Evolutionary conservation across 2,888 invertebrate species (phyloP), one percentile per base, ranked within the genome.

Genomic region (Lepidochitona cinerea): DNA sequence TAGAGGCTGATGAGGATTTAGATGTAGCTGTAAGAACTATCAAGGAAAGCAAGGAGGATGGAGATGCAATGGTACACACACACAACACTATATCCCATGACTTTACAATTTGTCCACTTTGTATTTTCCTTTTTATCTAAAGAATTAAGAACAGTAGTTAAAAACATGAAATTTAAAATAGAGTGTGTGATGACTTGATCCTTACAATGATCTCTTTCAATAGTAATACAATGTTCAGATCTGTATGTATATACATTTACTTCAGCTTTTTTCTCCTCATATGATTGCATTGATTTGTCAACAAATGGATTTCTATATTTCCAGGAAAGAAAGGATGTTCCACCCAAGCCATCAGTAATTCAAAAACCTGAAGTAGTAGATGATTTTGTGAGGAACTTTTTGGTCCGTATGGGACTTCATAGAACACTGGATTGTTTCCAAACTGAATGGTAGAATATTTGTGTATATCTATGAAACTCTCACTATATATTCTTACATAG

Each of bases 381-480:
- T 83, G 91, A 91, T 76, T 91, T 89, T 86, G 89, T 91, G 3
- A 80, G 91, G 18, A 91, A 91, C 75, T 91, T 91, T 75, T 83
- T 91, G n/a, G 89, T 91, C 6, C 79, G 85, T 67, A 89, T 90
- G 88, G 87, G 86, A 32, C 85, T 91, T 88, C 79, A 80, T 4
- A 80, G 86, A 65, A 89, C 90, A 0, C 78, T 91, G 26, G 89
- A 91, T 74, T 85, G 86, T 71, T 91, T 91, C 78, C 90, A 91
- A 75, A 88, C 89, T 36, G 91, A 91, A 84, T 91, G 91, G 90
- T 90, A 81, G 68, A 78, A 73, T 41, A n/a, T n/a, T n/a, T n/a
- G n/a, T n/a, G n/a, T n/a, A n/a, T n/a, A n/a, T n/a, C n/a, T n/a
- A n/a, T n/a, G n/a, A n/a, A n/a, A n/a, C n/a, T n/a, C n/a, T n/a